Evolutionary conservation across 2,888 invertebrate species (phyloP).

Genomic region (Steinernema carpocapsae): DNA sequence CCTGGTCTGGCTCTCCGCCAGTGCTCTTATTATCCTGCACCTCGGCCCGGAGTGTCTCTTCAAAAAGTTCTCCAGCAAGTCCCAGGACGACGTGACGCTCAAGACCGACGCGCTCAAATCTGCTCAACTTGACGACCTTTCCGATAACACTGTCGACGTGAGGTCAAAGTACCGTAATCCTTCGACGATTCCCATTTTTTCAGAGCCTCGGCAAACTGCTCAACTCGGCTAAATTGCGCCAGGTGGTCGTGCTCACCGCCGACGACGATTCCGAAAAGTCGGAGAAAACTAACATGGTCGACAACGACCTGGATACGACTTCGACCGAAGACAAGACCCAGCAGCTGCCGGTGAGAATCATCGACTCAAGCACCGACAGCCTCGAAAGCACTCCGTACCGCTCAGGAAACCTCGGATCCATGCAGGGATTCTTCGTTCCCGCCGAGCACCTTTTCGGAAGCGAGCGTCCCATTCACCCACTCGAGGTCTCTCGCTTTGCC

Average conservation of each 20-base stretch:
- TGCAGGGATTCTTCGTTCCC: slow-evolving; percentile 20
- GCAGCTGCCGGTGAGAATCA: not conserved
- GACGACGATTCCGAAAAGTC: slow-evolving; percentile 4
- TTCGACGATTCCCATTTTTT: no score
- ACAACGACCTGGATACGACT: not conserved
- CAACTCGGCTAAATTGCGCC: slow-evolving; percentile 4
- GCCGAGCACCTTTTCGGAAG: slow-evolving; percentile 9
- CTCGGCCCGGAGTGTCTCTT: slow-evolving; percentile 23
- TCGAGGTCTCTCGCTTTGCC: not conserved
- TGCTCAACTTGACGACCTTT: not conserved
- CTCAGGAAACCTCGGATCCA: slow-evolving; percentile 5
- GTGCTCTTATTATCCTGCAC: slow-evolving; percentile 4
- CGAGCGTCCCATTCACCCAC: not conserved
- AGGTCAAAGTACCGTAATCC: not conserved
- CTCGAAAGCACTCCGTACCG: not conserved
- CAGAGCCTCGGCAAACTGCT: slow-evolving; percentile 23
- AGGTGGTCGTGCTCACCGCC: slow-evolving; percentile 4
- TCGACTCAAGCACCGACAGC: slow-evolving; percentile 3
- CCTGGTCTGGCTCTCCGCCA: slow-evolving; percentile 24
- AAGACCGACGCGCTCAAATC: slow-evolving; percentile 20
- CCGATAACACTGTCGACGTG: slow-evolving; percentile 14
- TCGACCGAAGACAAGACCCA: not conserved
- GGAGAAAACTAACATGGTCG: not conserved
- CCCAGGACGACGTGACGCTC: not conserved
- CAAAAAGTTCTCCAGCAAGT: not conserved